phyloP scores from a whole-genome alignment of 1,140 invertebrate species.

The Zeugodacus cucurbitae region DNA sequence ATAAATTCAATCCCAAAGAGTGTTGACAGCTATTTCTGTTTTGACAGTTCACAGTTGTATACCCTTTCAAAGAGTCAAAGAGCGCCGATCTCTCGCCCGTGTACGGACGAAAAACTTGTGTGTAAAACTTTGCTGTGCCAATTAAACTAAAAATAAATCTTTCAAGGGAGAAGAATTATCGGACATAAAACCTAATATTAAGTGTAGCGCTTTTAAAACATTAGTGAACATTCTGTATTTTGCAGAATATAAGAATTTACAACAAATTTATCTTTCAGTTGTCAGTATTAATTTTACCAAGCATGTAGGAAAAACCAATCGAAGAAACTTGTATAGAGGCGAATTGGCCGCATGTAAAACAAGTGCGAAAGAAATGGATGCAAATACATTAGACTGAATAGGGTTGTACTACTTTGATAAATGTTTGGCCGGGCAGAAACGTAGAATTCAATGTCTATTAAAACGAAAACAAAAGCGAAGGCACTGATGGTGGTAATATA shows the following conservation, averaged over 20 bases:
- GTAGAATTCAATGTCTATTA: conserved; percentile 18
- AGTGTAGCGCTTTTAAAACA: neutral
- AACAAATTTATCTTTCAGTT: neutral
- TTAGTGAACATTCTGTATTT: neutral
- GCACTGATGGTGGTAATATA: neutral
- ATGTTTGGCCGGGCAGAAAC: neutral
- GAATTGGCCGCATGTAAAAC: neutral
- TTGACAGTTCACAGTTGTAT: neutral
- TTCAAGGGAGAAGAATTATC: neutral
- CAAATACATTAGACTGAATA: neutral
- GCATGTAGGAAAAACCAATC: neutral
- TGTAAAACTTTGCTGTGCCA: neutral
- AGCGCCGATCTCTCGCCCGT: neutral
- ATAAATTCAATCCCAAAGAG: no score
- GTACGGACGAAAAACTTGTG: neutral
- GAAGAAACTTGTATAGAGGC: neutral
- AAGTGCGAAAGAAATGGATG: neutral
- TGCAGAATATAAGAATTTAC: neutral
- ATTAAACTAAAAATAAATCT: conserved; percentile 3
- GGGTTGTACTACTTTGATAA: neutral
- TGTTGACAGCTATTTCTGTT: no score
- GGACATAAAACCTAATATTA: neutral
- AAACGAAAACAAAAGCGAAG: conserved; percentile 32
- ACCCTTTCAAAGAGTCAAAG: neutral
- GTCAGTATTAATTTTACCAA: neutral